A percentile compares a stretch with the other conserved stretches of the same genome.
Evolutionary conservation across 1,140 invertebrate species (phyloP).

Genomic region (Calosoma granatense): DNA sequence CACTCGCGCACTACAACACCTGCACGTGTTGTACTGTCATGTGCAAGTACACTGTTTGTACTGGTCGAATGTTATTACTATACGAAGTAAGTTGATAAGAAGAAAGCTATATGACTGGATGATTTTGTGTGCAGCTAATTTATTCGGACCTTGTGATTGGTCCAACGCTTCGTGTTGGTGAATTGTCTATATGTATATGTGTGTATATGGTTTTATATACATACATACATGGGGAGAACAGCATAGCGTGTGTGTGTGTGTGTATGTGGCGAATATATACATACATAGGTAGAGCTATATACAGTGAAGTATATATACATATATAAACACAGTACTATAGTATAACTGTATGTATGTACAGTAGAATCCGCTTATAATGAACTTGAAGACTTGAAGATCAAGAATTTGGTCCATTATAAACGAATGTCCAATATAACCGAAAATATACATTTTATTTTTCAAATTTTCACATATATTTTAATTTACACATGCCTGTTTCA

Average conservation of each 20-base stretch:
- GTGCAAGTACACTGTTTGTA: not conserved
- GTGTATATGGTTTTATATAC: not conserved
- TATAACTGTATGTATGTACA: not conserved
- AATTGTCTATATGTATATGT: constrained; percentile 1
- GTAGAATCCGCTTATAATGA: not conserved
- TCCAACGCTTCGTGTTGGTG: not conserved
- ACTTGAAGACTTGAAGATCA: no score
- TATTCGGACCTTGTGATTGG: not conserved
- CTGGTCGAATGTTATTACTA: not conserved
- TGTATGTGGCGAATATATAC: no score
- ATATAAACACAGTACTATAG: not conserved
- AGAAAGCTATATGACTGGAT: constrained; percentile 5
- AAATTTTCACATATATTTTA: not conserved
- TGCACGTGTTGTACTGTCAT: not conserved
- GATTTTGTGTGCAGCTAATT: constrained; percentile 3
- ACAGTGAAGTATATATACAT: not conserved
- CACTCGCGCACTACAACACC: not conserved
- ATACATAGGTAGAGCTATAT: not conserved
- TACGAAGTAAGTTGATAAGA: not conserved
- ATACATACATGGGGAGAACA: not conserved
- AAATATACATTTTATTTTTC: not conserved
- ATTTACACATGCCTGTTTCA: not conserved
- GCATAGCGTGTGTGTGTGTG: not conserved
- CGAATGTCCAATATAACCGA: no score
- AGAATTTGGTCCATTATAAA: not conserved